Evolutionary conservation across 2,113 vertebrate genomes (phyloP), one percentile per base, ranked within the genome.

Genomic region (Lagopus muta): DNA sequence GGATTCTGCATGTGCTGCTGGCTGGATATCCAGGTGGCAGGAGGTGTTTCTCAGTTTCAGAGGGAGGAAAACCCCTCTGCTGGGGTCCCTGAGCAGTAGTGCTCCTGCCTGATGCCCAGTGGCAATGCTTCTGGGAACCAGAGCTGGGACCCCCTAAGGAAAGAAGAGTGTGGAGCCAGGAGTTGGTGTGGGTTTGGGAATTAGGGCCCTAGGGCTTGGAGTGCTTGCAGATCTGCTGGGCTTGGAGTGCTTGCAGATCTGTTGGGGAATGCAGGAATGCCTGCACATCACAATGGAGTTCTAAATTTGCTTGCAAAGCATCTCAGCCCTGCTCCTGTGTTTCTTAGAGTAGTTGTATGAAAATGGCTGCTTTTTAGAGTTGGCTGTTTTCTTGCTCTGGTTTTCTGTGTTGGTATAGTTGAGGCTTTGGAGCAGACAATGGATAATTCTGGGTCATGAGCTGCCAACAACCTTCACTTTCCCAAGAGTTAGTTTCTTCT

Each of bases 281-380:
- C 43, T 69, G 27, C 36, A 8, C 0, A 0, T 76, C 40, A 45
- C 0, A 1, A 13, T 62, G 34, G 17, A 3, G 6, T 19, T 24
- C 25, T 21, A 1, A 0, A 2, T 76, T 89, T 64, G 7, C 45
- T 67, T 74, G 69, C 54, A 54, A 82, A 88, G 66, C 10, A 8
- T 64, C 13, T 16, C 62, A 48, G 36, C 42, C 40, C 36, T 70
- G 17, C 19, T 80, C 9, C 32, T 27, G 22, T 40, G 8, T 43
- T 75, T 36, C 45, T 75, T 58, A 25, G 10, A 5, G 6, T 25
- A 38, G 6, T 25, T 61, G 25, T 34, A 18, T n/a, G 40, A 58
- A 5, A 40, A 45, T 7, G 72, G 40, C 48, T 73, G 13, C 0
- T 42, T 65, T 85, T 73, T 32, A 85, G 70, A 45, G 4, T 14